A percentile compares a stretch with the other conserved stretches of the same genome.
Conservation (phyloP, 2,888 invertebrate species). For the Gymnocheta viridis region DNA sequence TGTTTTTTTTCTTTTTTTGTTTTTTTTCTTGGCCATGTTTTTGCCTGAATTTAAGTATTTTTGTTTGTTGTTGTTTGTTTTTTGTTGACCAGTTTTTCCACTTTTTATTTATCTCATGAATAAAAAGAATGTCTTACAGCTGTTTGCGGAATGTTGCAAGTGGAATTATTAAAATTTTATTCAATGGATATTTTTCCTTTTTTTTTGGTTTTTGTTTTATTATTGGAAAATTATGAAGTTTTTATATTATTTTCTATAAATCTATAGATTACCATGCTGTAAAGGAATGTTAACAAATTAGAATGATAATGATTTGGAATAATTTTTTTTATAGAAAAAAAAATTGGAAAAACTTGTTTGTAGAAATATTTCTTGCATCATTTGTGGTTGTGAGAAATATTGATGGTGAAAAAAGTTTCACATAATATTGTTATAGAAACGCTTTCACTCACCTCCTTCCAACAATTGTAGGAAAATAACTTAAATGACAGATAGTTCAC, state of each 20-base stretch:
- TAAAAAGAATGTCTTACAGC: conserved; percentile 56
- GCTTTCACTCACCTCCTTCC: too few relatives aligned
- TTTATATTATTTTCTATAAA: not conserved
- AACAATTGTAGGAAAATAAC: too few relatives aligned
- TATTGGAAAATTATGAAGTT: conserved; percentile 12
- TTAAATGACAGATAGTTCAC: too few relatives aligned
- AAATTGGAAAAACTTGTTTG: too few relatives aligned
- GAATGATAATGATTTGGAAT: not conserved
- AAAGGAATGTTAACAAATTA: not conserved
- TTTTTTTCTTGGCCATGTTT: conserved; percentile 31
- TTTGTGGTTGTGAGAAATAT: too few relatives aligned
- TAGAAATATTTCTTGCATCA: too few relatives aligned
- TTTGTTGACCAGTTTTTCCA: conserved; percentile 64
- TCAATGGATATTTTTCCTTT: not conserved
- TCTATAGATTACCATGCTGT: not conserved
- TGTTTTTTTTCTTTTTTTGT: not conserved
- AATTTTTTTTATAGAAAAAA: not conserved
- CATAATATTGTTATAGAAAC: too few relatives aligned
- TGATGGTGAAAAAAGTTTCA: too few relatives aligned
- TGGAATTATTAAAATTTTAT: conserved; percentile 38
- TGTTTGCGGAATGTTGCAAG: conserved; percentile 57
- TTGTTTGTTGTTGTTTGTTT: not conserved
- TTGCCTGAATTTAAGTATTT: conserved; percentile 34
- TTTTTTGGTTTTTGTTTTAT: not conserved
- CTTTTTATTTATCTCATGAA: conserved; percentile 47